Percentiles rank a stretch among this genome's conserved stretches.
Conservation (phyloP, 2,888 invertebrate species). For the Leptarthrus brevirostris region DNA sequence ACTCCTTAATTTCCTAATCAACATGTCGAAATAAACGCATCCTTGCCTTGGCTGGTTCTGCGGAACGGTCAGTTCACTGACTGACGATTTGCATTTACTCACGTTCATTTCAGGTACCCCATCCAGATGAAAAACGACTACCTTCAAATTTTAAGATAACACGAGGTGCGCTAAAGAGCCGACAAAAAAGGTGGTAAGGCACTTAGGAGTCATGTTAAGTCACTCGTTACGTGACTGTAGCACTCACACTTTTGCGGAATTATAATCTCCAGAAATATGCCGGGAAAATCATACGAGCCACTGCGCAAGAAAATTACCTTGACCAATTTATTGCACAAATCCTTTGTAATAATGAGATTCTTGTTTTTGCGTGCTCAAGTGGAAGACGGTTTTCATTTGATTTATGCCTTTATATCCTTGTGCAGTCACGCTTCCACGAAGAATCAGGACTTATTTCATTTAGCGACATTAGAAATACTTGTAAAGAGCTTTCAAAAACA, state of each 20-base stretch:
- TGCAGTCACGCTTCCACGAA: neutral
- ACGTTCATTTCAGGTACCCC: slow-evolving; percentile 21
- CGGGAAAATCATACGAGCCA: slow-evolving; percentile 35
- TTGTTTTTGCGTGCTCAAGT: slow-evolving; percentile 14
- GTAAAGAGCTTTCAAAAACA: neutral
- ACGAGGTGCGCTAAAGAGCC: slow-evolving; percentile 30
- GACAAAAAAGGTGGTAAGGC: slow-evolving; percentile 33
- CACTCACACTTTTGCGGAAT: neutral
- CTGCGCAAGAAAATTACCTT: slow-evolving; percentile 39
- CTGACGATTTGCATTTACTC: slow-evolving; percentile 32
- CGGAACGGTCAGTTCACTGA: slow-evolving; percentile 4
- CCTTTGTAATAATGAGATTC: slow-evolving; percentile 28
- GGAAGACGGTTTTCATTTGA: slow-evolving; percentile 9
- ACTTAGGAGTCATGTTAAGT: slow-evolving; percentile 34
- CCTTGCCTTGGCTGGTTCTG: neutral
- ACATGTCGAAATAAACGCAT: slow-evolving; percentile 30
- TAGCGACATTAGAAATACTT: neutral
- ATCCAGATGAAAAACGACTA: slow-evolving; percentile 8
- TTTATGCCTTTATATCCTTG: slow-evolving; percentile 20
- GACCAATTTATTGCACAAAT: slow-evolving; percentile 39
- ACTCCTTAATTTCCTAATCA: slow-evolving; percentile 39
- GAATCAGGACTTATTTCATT: neutral
- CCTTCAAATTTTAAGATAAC: slow-evolving; percentile 34
- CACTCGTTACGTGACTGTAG: slow-evolving; percentile 24
- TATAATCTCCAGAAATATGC: slow-evolving; percentile 6